These are phyloP conservation scores for Dicrostonyx torquatus DNA, from an alignment of 2,797 vertebrate species.

Conservation along the genomic window DNA sequence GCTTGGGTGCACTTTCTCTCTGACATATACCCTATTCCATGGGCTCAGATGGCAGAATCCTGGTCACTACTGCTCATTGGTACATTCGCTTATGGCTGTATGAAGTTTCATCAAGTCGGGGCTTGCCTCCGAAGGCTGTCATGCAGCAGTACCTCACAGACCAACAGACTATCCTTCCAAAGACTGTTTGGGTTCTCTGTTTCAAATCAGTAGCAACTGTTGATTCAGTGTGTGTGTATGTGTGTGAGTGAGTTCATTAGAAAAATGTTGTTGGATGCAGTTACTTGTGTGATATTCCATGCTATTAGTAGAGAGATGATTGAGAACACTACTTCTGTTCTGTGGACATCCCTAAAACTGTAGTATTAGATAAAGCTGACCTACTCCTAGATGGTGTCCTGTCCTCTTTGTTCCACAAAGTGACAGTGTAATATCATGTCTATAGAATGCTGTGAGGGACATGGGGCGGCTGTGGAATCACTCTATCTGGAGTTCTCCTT, in stretches of 20 bases:
- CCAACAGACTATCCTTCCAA: neutral
- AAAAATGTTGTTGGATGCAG: neutral
- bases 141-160: neutral
- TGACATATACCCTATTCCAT: neutral
- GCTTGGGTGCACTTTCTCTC: neutral
- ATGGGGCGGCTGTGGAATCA: too few relatives aligned
- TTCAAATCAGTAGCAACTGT: neutral
- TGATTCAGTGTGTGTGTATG: neutral
- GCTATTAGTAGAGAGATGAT: neutral
- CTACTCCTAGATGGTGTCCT: neutral
- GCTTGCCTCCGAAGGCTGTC: neutral
- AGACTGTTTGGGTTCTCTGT: neutral
- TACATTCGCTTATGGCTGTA: too few relatives aligned
- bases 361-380: neutral
- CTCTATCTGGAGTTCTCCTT: neutral
- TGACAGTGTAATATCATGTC: accelerated
- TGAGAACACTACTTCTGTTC: neutral
- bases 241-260: neutral
- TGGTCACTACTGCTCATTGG: neutral
- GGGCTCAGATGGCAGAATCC: neutral
- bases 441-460: neutral
- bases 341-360: neutral
- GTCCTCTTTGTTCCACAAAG: neutral
- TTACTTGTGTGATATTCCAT: neutral
- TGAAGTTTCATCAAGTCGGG: neutral